Evolutionary conservation across 2,797 vertebrate genomes (phyloP).

Genomic region (Peromyscus aztecus): DNA sequence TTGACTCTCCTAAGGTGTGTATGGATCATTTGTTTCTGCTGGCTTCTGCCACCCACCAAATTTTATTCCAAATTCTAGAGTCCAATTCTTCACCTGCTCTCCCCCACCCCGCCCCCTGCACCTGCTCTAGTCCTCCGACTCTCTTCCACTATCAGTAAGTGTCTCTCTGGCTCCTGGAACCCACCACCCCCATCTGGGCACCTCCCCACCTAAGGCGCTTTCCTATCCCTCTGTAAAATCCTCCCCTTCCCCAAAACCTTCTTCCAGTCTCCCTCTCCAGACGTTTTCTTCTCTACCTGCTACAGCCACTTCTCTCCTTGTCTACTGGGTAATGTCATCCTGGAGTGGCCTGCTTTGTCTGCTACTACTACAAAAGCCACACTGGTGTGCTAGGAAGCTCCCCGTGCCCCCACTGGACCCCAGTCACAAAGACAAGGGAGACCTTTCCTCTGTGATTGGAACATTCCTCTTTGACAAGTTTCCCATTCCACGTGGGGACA

Average conservation of each 20-base stretch:
- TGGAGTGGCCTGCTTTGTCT: neutral
- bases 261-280: neutral
- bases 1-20: neutral
- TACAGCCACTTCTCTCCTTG: neutral
- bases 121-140: neutral
- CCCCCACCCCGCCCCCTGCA: neutral
- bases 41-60: neutral
- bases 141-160: neutral
- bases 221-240: neutral
- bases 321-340: neutral
- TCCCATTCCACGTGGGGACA: neutral
- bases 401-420: too few relatives aligned
- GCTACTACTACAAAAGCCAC: neutral
- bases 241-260: neutral
- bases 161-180: neutral
- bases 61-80: neutral
- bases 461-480: neutral
- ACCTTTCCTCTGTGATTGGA: neutral
- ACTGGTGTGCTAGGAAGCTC: neutral
- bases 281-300: neutral
- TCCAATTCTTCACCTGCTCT: neutral
- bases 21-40: neutral
- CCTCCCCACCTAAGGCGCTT: neutral
- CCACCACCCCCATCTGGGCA: neutral
- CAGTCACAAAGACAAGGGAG: neutral